Evolutionary conservation across 1,140 invertebrate genomes (phyloP), one percentile per base, ranked within the genome.

Genomic region (Augochlora pura): DNA sequence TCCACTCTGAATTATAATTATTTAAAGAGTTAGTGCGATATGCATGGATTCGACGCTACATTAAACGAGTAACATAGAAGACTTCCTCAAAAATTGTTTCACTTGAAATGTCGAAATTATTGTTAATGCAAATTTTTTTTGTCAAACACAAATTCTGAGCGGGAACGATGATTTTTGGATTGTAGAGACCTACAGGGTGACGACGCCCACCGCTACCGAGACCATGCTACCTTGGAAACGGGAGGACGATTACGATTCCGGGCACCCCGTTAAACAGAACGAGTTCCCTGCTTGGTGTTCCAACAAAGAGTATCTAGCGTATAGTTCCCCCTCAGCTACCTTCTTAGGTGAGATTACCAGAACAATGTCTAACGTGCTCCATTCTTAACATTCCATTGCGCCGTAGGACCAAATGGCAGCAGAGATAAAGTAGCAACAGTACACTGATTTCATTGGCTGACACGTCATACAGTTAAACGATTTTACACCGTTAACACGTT

Each of bases 211-310:
- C 14, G 96, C 96, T 5, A 97, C 96, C 2, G 97, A 98, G 92
- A 96, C 95, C 18, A 96, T 97, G 93, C 93, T 98, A 84, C 97
- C 97, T 12, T 98, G 97, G 97, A 98, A 98, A 93, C 94, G 97
- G 12, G 96, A 96, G 80, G 96, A 96, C 74, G 94, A 96, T 80
- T 94, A 95, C 73, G 94, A 95, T 25, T 94, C 95, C 76, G 95
- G 94, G 32, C 94, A 95, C 49, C 95, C 95, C 25, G 90, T 97
- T n/a, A 96, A 97, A 86, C 97, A 98, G 92, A 96, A 96, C 74
- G 97, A 98, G 91, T 98, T 98, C 91, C 97, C 97, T 21, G 95
- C 96, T 4, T 98, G 97, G 97, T 97, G 97, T 67, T 97, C 97
- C 2, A 98, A 98, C 89, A 98, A 98, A 90, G 97, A 98, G 90